These are phyloP conservation scores for Coecobrya sp. DNA, from an alignment of 2,888 invertebrate species.

Conservation along the genomic window DNA sequence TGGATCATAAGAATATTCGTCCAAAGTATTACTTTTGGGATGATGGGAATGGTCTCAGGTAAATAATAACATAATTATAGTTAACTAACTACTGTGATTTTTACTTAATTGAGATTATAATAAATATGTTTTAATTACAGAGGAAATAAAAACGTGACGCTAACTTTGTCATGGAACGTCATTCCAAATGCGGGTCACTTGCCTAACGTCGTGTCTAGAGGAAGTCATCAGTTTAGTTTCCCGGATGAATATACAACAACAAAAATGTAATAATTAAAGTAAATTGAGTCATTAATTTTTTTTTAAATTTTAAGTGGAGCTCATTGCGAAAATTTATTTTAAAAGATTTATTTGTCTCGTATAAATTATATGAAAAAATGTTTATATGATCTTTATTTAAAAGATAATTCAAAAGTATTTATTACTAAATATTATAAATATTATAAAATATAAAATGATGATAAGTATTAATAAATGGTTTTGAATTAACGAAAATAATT, in stretches of 20 bases:
- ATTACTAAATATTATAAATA: constrained; percentile 9
- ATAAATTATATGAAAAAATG: not conserved
- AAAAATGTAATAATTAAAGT: constrained; percentile 88
- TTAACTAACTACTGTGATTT: too few species aligned
- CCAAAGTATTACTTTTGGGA: constrained; percentile 99
- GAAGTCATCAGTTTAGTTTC: constrained; percentile 96
- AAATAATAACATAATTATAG: too few species aligned
- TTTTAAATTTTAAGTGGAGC: constrained; percentile 57
- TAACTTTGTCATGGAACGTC: constrained; percentile 99
- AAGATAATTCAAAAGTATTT: constrained; percentile 46
- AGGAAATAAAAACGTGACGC: constrained; percentile 97
- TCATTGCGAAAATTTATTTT: constrained; percentile 67
- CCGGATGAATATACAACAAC: constrained; percentile 95
- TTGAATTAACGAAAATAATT: not conserved
- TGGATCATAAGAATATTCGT: constrained; percentile 97
- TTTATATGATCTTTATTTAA: constrained; percentile 65
- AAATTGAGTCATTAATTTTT: not conserved
- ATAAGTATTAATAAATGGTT: constrained; percentile 53
- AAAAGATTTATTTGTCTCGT: constrained; percentile 29
- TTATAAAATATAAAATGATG: too few species aligned
- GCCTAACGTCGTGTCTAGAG: constrained; percentile 94
- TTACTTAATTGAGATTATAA: too few species aligned
- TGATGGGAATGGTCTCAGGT: constrained; percentile 98
- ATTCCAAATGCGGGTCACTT: constrained; percentile 99
- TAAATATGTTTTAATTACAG: too few species aligned